A percentile compares a stretch with the other conserved stretches of the same genome.
Conservation (phyloP, 2,797 vertebrate species). For the Rhabdomys pumilio region DNA sequence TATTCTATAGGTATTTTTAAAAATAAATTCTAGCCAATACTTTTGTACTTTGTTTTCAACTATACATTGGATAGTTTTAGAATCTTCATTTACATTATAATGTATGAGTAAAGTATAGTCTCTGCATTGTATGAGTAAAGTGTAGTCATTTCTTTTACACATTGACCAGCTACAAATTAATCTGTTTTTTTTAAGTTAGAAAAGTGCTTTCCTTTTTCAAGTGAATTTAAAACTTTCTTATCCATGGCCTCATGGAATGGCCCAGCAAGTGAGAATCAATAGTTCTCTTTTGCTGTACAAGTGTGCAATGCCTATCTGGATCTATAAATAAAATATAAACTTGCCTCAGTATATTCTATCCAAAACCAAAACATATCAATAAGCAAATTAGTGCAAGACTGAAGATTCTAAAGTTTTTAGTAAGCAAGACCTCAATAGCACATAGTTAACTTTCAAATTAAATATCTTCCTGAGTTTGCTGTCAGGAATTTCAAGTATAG, state of each 20-base stretch:
- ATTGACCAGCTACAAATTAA: not conserved
- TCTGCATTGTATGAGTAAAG: not conserved
- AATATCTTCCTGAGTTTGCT: not conserved
- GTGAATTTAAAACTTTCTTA: not conserved
- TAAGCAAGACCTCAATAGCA: slow-evolving; percentile 4
- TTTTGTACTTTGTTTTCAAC: not conserved
- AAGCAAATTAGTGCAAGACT: not conserved
- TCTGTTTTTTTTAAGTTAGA: not conserved
- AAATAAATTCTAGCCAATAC: not conserved
- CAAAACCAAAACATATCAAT: not conserved
- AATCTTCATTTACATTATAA: slow-evolving; percentile 2
- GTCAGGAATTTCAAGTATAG: not conserved
- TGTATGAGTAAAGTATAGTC: not conserved
- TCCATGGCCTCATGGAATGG: not conserved
- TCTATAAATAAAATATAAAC: slow-evolving; percentile 48
- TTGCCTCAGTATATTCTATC: not conserved
- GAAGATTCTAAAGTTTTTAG: not conserved
- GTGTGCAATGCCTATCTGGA: not conserved
- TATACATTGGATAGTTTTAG: not conserved
- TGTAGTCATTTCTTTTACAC: not conserved
- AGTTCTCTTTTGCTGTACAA: not conserved
- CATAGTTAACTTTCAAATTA: slow-evolving; percentile 50
- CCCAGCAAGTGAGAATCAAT: not conserved
- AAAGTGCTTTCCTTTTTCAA: not conserved
- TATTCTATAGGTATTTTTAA: not conserved